These are phyloP conservation scores for Listrodromus nycthemerus DNA, from an alignment of 2,888 invertebrate genomes.

Conservation along the genomic window DNA sequence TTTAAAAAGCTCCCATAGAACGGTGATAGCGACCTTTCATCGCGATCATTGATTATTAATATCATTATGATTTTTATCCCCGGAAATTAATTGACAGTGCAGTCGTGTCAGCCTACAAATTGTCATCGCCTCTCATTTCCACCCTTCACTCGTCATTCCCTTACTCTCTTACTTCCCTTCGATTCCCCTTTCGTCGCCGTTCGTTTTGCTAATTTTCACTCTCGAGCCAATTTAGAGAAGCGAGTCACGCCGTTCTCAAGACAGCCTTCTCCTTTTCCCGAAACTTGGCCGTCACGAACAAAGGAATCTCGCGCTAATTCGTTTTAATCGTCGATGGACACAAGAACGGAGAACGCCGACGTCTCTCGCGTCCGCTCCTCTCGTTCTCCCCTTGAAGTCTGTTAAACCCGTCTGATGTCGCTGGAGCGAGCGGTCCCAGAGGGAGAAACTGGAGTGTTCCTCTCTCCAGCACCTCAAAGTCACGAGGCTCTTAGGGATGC, in stretches of 20 bases:
- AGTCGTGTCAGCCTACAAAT: background rate
- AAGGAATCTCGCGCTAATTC: conserved; percentile 48
- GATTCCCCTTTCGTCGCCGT: background rate
- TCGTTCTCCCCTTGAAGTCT: conserved; percentile 24
- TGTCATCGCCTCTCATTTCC: background rate
- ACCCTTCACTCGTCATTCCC: background rate
- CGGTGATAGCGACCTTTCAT: too few species aligned
- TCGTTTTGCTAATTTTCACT: conserved; percentile 59
- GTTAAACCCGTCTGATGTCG: conserved; percentile 19
- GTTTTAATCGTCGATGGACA: conserved; percentile 59
- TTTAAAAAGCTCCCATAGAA: too few species aligned
- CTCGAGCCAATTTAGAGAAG: conserved; percentile 48
- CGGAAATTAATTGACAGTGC: background rate
- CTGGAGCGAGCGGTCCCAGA: conserved; percentile 10
- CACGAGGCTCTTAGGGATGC: conserved; percentile 20
- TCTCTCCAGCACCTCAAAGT: conserved; percentile 14
- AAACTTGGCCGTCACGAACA: conserved; percentile 51
- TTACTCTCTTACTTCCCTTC: background rate
- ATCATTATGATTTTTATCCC: background rate
- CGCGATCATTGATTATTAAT: background rate
- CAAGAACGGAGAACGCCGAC: background rate
- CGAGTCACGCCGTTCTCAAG: conserved; percentile 38
- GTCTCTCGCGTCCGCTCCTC: conserved; percentile 2
- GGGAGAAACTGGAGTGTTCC: conserved; percentile 27
- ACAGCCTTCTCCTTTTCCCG: conserved; percentile 6